phyloP scores from a whole-genome alignment of 2,888 invertebrate genomes.

The Dioctria rufipes region DNA sequence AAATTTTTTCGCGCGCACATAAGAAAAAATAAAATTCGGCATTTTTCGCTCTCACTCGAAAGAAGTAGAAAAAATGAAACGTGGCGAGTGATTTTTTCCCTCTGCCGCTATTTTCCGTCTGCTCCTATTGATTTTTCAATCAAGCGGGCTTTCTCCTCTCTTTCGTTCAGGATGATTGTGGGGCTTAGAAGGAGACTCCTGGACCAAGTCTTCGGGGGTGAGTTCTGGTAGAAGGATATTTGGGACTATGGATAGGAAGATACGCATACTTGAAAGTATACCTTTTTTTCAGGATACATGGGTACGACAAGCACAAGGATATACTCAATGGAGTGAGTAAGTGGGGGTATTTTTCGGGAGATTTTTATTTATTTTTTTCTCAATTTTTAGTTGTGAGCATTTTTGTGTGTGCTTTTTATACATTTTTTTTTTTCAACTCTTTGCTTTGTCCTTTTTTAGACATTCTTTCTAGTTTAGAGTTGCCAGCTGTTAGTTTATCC shows the following conservation, averaged over 20 bases:
- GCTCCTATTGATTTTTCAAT: conserved; percentile 72
- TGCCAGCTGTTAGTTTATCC: conserved; percentile 5
- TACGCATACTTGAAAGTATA: conserved; percentile 42
- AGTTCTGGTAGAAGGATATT: neutral
- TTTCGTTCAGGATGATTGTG: conserved; percentile 18
- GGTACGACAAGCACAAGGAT: neutral
- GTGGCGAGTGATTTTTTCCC: conserved; percentile 51
- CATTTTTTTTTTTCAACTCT: conserved; percentile 25
- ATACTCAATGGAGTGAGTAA: conserved; percentile 16
- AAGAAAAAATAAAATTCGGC: conserved; percentile 46
- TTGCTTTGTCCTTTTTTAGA: conserved; percentile 31
- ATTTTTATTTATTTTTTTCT: conserved; percentile 21
- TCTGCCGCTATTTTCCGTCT: conserved; percentile 64
- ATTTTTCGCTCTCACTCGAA: conserved; percentile 47
- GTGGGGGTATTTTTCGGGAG: neutral
- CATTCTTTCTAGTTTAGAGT: conserved; percentile 44
- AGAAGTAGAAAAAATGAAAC: conserved; percentile 55
- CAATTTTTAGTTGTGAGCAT: conserved; percentile 17
- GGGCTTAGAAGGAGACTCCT: conserved; percentile 36
- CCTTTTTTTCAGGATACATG: conserved; percentile 26
- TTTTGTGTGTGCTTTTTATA: conserved; percentile 40
- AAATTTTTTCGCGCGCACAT: conserved; percentile 52
- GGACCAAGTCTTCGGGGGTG: neutral
- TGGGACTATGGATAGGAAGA: conserved; percentile 13
- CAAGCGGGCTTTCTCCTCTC: conserved; percentile 56